Percentiles rank a stretch among this genome's conserved stretches.
Conservation (phyloP, 2,888 invertebrate species). For the Spilarctia lutea region DNA sequence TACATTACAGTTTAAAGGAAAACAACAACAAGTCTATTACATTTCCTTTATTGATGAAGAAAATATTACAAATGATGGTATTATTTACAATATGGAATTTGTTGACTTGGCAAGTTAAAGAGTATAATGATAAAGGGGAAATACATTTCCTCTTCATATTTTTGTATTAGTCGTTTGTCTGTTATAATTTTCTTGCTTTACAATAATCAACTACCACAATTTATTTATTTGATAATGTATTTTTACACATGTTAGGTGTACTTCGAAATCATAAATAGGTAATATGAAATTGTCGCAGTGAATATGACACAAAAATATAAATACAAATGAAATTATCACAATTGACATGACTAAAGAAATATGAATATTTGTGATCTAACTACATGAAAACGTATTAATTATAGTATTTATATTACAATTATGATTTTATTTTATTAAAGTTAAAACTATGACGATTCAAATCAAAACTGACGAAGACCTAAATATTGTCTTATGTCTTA, state of each 20-base stretch:
- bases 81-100: slow-evolving; percentile 40
- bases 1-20: slow-evolving; percentile 40
- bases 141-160: neutral
- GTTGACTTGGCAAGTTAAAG: neutral
- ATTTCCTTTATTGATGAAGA: slow-evolving; percentile 28
- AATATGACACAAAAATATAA: neutral
- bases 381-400: neutral
- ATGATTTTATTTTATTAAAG: neutral
- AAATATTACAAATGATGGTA: slow-evolving; percentile 29
- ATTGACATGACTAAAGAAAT: neutral
- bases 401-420: neutral
- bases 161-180: neutral
- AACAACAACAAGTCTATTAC: slow-evolving; percentile 37
- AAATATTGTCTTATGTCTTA: slow-evolving; percentile 25
- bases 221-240: slow-evolving; percentile 1
- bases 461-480: neutral
- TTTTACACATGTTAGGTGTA: neutral
- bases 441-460: neutral
- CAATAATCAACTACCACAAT: neutral
- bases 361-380: neutral
- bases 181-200: neutral
- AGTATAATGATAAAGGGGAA: neutral
- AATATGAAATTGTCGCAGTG: neutral
- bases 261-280: neutral
- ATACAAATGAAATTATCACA: neutral